phyloP scores from a whole-genome alignment of 2,797 vertebrate species.

The Brachymystax lenok region DNA sequence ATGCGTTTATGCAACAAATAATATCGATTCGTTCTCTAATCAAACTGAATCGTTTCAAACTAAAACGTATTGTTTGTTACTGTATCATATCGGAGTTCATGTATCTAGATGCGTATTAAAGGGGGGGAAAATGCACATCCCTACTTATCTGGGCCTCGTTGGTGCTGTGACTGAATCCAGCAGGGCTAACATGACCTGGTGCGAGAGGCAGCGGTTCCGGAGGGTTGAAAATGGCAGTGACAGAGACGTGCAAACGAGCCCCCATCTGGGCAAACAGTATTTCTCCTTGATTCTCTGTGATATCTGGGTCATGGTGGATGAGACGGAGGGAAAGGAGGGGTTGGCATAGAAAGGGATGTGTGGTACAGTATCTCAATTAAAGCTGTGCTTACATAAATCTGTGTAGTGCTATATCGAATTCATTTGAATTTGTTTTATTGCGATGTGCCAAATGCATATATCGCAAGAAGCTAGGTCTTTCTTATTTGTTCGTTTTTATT shows the following conservation, averaged over 20 bases:
- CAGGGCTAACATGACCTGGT: constrained; percentile 45
- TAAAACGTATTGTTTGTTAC: too few species aligned
- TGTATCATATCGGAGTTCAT: too few species aligned
- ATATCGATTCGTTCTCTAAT: too few species aligned
- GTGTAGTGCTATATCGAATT: too few species aligned
- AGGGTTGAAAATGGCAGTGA: constrained; percentile 8
- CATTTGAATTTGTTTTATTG: too few species aligned
- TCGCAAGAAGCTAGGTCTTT: too few species aligned
- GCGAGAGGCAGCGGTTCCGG: constrained; percentile 37
- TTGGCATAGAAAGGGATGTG: not conserved
- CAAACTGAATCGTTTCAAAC: too few species aligned
- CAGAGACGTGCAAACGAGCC: not conserved
- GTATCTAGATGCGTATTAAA: too few species aligned
- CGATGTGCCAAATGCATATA: too few species aligned
- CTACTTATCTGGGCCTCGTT: not conserved
- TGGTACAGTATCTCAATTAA: not conserved
- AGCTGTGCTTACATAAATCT: not conserved
- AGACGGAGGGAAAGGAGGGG: not conserved
- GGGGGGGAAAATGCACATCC: too few species aligned
- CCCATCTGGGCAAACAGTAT: not conserved
- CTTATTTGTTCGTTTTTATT: too few species aligned
- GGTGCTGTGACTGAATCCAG: constrained; percentile 31
- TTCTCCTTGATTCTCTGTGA: not conserved
- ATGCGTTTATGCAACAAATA: too few species aligned
- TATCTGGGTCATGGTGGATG: constrained; percentile 19